Percentiles rank a stretch among this genome's conserved stretches.
Conservation (phyloP, 2,113 vertebrate species). For the Chlorodrepanis virens region DNA sequence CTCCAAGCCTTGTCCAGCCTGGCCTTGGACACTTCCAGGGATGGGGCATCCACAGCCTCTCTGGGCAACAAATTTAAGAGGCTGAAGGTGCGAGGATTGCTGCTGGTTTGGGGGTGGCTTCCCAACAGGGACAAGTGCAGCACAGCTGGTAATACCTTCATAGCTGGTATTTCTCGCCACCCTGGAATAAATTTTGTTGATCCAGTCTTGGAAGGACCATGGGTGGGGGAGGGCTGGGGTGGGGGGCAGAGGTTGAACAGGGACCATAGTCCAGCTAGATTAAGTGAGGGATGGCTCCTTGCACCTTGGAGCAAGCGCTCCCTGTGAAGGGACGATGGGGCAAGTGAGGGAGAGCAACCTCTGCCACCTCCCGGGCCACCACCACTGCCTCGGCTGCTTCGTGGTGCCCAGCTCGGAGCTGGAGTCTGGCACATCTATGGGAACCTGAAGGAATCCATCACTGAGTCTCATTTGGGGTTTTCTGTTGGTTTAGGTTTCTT, state of each 20-base stretch:
- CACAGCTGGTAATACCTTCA: background rate
- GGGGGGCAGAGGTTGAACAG: background rate
- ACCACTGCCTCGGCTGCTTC: background rate
- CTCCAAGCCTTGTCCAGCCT: background rate
- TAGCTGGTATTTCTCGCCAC: background rate
- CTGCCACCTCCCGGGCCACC: background rate
- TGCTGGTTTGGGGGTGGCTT: background rate
- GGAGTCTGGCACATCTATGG: background rate
- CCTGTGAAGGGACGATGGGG: rapidly evolving
- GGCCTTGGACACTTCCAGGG: background rate
- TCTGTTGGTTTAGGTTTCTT: background rate
- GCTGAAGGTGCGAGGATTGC: background rate
- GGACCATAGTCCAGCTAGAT: background rate
- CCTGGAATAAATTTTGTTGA: background rate
- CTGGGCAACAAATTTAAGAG: background rate
- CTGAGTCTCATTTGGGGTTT: slow-evolving; percentile 10
- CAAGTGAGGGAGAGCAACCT: background rate
- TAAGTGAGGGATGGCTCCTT: background rate
- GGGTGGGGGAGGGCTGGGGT: background rate
- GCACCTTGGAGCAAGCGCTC: background rate
- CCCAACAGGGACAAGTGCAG: background rate
- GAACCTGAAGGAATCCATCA: slow-evolving; percentile 28
- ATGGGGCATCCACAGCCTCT: background rate
- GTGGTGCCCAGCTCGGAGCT: background rate
- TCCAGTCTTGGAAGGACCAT: background rate